Evolutionary conservation across 2,888 invertebrate species (phyloP), one percentile per base, ranked within the genome.

Genomic region (Ochropleura plecta): DNA sequence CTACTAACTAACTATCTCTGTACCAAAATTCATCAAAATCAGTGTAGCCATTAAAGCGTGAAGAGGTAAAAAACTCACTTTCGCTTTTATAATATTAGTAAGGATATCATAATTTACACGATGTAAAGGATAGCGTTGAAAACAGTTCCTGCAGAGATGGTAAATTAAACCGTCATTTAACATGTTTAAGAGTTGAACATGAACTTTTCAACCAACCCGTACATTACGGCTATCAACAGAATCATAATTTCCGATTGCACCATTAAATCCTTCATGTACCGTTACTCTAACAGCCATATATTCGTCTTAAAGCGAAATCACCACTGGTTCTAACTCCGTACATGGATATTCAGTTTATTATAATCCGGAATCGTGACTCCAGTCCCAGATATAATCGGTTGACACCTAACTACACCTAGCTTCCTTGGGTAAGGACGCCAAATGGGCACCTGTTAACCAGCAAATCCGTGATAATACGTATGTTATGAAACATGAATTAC

Each of bases 281-380:
- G 82, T 85, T 84, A 84, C 71, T 79, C 55, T 66, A 73, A 79
- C 72, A 79, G 81, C 79, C 81, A 79, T 83, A 85, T 59, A 76
- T 81, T 76, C 82, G 62, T 81, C 70, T 66, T 65, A 81, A 74
- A 70, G 64, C 73, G 65, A 78, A 77, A 76, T 77, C 75, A 82
- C 73, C 83, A 82, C 82, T 70, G 76, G 81, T 83, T 70, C 76
- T 30, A 85, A 79, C 72, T 70, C 90, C 88, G 70, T 86, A 86
- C 76, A 89, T 79, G 88, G 88, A 70, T 81, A 84, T 86, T 84
- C 85, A 59, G 83, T 86, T 86, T 88, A 87, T 86, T 88, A 88
- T 86, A 88, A 90, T 85, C 81, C 80, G 18, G 85, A 89, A 83
- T 89, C 91, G 91, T 91, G 91, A 90, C 89, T 86, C 42, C 73